These are phyloP conservation scores for Hexactinellida sp. DNA, from an alignment of 37 sponge, comb jelly and placozoan species.

Conservation along the genomic window DNA sequence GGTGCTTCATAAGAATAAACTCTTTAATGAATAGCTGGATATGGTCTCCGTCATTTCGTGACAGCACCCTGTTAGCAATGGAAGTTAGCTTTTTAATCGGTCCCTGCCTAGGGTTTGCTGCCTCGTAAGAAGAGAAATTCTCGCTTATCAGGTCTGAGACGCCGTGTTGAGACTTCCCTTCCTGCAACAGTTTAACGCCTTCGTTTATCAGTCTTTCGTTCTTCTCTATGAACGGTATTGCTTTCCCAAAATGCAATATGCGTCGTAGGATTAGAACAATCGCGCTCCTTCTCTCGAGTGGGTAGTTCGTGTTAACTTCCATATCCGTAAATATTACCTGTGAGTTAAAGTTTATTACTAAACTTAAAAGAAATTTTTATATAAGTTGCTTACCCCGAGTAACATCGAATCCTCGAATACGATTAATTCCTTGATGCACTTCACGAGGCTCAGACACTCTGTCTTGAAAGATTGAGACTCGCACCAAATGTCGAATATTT, in stretches of 20 bases:
- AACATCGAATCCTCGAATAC: not conserved
- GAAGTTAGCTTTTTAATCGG: not conserved
- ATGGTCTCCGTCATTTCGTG: not conserved
- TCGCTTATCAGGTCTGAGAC: not conserved
- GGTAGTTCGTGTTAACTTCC: not conserved
- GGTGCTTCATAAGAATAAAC: slow-evolving; percentile 7
- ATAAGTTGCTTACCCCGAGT: not conserved
- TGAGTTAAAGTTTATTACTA: not conserved
- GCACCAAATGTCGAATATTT: not conserved
- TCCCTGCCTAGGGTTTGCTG: not conserved
- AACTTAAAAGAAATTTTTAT: no score
- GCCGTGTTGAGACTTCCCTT: not conserved
- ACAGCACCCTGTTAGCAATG: not conserved
- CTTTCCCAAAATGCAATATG: not conserved
- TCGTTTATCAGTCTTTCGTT: not conserved
- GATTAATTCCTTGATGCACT: not conserved
- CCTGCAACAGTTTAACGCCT: not conserved
- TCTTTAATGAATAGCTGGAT: not conserved
- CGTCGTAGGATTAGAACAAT: not conserved
- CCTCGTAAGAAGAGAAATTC: not conserved
- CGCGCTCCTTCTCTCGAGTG: not conserved
- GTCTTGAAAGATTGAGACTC: slow-evolving; percentile 7
- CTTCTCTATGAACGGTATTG: not conserved
- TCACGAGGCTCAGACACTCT: not conserved
- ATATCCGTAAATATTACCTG: not conserved